phyloP scores from a whole-genome alignment of 1,140 invertebrate genomes.

The Anoplolepis gracilipes region DNA sequence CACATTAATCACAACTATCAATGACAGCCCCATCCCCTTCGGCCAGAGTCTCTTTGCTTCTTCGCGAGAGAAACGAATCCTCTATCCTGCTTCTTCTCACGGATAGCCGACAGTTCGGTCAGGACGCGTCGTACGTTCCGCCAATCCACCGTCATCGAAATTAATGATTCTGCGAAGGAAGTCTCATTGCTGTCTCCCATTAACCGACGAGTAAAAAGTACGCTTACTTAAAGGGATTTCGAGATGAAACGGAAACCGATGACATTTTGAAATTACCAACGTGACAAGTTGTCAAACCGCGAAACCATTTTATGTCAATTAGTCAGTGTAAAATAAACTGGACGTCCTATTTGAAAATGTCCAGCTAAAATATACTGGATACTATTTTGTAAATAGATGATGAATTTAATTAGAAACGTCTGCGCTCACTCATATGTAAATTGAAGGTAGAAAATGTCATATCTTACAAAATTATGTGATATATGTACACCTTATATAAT shows the following conservation, averaged over 20 bases:
- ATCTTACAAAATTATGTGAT: neutral
- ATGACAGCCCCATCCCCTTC: constrained; percentile 74
- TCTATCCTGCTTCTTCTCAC: constrained; percentile 38
- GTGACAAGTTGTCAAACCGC: constrained; percentile 15
- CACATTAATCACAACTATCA: constrained; percentile 84
- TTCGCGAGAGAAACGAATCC: constrained; percentile 30
- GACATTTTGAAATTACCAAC: neutral
- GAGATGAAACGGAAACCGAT: constrained; percentile 14
- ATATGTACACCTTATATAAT: no score
- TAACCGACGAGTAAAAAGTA: constrained; percentile 23
- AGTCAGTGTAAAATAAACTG: neutral
- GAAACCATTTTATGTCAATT: constrained; percentile 8
- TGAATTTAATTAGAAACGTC: neutral
- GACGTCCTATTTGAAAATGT: neutral
- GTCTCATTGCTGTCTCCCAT: constrained; percentile 49
- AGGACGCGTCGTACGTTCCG: constrained; percentile 45
- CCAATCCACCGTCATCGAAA: constrained; percentile 72
- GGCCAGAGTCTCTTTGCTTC: constrained; percentile 59
- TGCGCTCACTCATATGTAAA: neutral
- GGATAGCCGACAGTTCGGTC: constrained; percentile 53
- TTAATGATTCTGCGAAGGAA: constrained; percentile 74
- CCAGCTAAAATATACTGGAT: neutral
- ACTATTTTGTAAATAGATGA: neutral
- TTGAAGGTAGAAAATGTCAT: neutral
- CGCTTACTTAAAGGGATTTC: constrained; percentile 20